Base-by-base conservation (phyloP, 2,888 invertebrate genomes). In the Ptychoptera albimana region DNA sequence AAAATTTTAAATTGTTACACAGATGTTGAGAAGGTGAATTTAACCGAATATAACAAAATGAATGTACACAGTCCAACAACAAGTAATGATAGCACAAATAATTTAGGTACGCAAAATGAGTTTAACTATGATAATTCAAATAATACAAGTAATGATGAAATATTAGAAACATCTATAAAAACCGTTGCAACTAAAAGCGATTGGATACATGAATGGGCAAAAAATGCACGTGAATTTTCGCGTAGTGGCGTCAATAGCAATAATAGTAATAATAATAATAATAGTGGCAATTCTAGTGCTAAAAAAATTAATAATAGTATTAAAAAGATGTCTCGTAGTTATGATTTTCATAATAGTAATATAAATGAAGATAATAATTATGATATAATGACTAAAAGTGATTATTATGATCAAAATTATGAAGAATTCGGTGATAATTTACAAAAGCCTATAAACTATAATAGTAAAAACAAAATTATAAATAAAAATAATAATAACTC, bases 191-290 rank as follows among this genome's bases (percentile, higher is more conserved):
- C 62, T 0, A 66, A 66, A 46, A 60, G 60, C 50, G 66, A 66
- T 44, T 76, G 76, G 76, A 76, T 76, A 1, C 74, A 75, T 51
- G 75, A 76, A 49, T 76, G 76, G 76, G 76, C 76, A 0, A 70
- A 74, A 32, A 75, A 75, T 56, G 76, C 74, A 0, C 57, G 66
- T 1, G 64, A 42, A 16, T 42, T 34, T 42, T 23, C 42, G 16
- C 34, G 23, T 23, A 23, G 7, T 23, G 7, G 23, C 23, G n/a
- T n/a, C n/a, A n/a, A n/a, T n/a, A n/a, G n/a, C n/a, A n/a, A 41
- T 15, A 42, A 35, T 35, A 32, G 44, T 13, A 31, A 29, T 7
- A 45, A 45, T n/a, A 43, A 43, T 32, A 32, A 23, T 13, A 9
- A 15, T 7, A 37, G 45, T 16, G 31, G n/a, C 15, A 16, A 38